phyloP scores from a whole-genome alignment of 2,113 vertebrate genomes.

The Toxotes chatareus region DNA sequence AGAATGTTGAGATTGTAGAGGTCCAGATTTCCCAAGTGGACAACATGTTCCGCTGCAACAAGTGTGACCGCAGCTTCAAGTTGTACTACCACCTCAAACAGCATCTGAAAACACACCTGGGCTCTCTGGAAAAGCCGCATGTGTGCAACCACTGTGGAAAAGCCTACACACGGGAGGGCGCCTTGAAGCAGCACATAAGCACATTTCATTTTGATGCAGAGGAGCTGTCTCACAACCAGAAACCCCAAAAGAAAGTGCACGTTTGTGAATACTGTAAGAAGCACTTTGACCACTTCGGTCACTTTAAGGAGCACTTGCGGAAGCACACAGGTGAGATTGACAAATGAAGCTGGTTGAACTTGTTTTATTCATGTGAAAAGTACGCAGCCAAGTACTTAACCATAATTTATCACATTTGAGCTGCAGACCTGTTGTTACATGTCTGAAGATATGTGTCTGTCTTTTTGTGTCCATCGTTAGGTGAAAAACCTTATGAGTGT shows the following conservation, averaged over 20 bases:
- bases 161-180: conserved; percentile 95
- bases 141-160: conserved; percentile 95
- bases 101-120: conserved; percentile 93
- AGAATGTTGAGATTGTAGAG: conserved; percentile 96
- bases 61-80: conserved; percentile 96
- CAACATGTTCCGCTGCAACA: conserved; percentile 95
- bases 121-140: conserved; percentile 86
- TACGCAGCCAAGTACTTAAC: neutral
- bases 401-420: neutral
- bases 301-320: conserved; percentile 97
- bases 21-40: conserved; percentile 98
- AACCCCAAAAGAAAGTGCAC: conserved; percentile 94
- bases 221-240: conserved; percentile 90
- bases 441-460: neutral
- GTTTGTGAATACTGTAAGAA: conserved; percentile 97
- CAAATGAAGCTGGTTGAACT: neutral
- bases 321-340: conserved; percentile 91
- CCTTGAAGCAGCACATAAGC: conserved; percentile 95
- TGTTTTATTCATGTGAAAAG: neutral
- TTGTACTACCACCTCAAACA: conserved; percentile 99
- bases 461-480: conserved; percentile 77
- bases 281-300: conserved; percentile 97
- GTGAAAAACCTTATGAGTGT: conserved; percentile 98
- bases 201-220: conserved; percentile 93
- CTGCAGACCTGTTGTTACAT: neutral